Evolutionary conservation across 35 echinoderm and acorn worm genomes (phyloP).

Genomic region (Ophiothrix spiculata): DNA sequence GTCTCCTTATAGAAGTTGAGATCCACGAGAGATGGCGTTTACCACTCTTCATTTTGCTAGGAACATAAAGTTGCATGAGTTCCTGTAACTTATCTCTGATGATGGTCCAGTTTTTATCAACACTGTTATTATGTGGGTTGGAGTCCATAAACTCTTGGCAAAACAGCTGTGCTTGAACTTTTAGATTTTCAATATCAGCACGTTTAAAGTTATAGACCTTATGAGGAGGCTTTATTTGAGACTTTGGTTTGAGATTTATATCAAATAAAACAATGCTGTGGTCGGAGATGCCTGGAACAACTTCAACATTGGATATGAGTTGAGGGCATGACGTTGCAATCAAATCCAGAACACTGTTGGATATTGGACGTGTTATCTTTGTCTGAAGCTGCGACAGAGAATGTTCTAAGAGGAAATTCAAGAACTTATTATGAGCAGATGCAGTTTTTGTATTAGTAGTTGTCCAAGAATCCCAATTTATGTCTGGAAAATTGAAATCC

Average conservation of each 20-base stretch:
- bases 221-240: neutral
- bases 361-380: slow-evolving; percentile 36
- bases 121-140: slow-evolving; percentile 29
- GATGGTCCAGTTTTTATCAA: slow-evolving; percentile 35
- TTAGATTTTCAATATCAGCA: neutral
- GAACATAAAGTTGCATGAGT: neutral
- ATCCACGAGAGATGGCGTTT: slow-evolving; percentile 28
- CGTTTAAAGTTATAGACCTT: slow-evolving; percentile 43
- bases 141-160: slow-evolving; percentile 27
- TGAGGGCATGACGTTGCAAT: slow-evolving; percentile 15
- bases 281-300: slow-evolving; percentile 44
- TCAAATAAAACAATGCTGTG: slow-evolving; percentile 26
- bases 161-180: neutral
- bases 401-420: slow-evolving; percentile 31
- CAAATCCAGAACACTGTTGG: slow-evolving; percentile 12
- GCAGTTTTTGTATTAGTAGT: slow-evolving; percentile 5
- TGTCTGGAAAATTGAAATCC: slow-evolving; percentile 48
- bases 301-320: slow-evolving; percentile 12
- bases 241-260: slow-evolving; percentile 33
- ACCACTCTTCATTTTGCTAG: slow-evolving; percentile 16
- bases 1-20: slow-evolving; percentile 11
- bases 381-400: slow-evolving; percentile 2
- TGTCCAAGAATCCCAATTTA: slow-evolving; percentile 17
- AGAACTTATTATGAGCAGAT: slow-evolving; percentile 3
- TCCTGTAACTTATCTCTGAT: slow-evolving; percentile 25